A percentile compares a stretch with the other conserved stretches of the same genome.
Evolutionary conservation across 1,140 invertebrate genomes (phyloP).

Genomic region (Ephestia elutella): DNA sequence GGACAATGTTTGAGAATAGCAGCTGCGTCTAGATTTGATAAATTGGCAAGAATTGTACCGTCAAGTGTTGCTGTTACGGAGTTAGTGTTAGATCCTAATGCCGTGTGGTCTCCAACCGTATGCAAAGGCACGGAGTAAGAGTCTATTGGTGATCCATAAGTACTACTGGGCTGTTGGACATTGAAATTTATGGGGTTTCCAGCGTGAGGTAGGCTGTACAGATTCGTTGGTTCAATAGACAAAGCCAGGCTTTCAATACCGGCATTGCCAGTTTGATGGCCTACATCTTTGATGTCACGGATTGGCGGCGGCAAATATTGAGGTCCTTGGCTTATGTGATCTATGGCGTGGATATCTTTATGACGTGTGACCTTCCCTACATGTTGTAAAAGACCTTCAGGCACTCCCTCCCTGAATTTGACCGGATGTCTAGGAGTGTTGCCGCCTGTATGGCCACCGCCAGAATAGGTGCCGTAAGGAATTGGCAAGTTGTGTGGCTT

Average conservation of each 20-base stretch:
- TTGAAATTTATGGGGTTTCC: slow-evolving; percentile 55
- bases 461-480: slow-evolving; percentile 62
- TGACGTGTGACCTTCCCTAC: slow-evolving; percentile 76
- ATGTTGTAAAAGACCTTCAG: slow-evolving; percentile 78
- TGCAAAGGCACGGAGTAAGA: slow-evolving; percentile 72
- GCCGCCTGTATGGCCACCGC: slow-evolving; percentile 61
- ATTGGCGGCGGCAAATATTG: slow-evolving; percentile 80
- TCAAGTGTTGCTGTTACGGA: slow-evolving; percentile 60
- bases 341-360: slow-evolving; percentile 67
- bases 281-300: slow-evolving; percentile 67
- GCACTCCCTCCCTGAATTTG: slow-evolving; percentile 81
- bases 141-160: slow-evolving; percentile 68
- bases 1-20: slow-evolving; percentile 72
- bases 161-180: slow-evolving; percentile 39
- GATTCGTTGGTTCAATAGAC: slow-evolving; percentile 64
- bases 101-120: slow-evolving; percentile 67
- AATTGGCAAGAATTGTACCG: slow-evolving; percentile 58
- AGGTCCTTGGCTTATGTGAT: slow-evolving; percentile 63
- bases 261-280: slow-evolving; percentile 38
- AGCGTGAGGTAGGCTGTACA: slow-evolving; percentile 70
- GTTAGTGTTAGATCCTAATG: slow-evolving; percentile 57
- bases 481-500: slow-evolving; percentile 61
- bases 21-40: slow-evolving; percentile 62
- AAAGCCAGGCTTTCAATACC: slow-evolving; percentile 41
- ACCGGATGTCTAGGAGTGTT: slow-evolving; percentile 76